These are phyloP conservation scores for Urophycis tenuis DNA, from an alignment of 2,797 vertebrate species.

Conservation along the genomic window DNA sequence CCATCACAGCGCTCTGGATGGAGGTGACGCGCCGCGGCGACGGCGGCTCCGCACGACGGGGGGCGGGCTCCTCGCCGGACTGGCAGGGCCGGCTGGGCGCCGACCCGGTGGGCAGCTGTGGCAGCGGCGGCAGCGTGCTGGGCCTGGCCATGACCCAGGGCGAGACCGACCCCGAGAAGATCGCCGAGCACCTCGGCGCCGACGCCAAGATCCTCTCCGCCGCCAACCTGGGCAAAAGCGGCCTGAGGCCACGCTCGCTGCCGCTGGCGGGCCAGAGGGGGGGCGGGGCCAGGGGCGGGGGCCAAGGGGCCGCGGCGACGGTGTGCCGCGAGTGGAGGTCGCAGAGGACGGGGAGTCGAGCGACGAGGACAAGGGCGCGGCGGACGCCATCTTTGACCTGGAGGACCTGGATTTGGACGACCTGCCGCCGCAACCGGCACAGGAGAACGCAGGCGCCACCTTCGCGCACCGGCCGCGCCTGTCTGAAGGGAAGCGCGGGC, in stretches of 20 bases:
- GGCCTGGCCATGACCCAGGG: slow-evolving; percentile 59
- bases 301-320: background rate
- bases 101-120: slow-evolving; percentile 26
- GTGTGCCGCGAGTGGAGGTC: slow-evolving; percentile 45
- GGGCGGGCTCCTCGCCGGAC: slow-evolving; percentile 16
- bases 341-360: slow-evolving; percentile 74
- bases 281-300: background rate
- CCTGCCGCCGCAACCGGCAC: background rate
- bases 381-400: slow-evolving; percentile 87
- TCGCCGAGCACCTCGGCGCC: slow-evolving; percentile 57
- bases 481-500: slow-evolving; percentile 33
- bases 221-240: slow-evolving; percentile 37
- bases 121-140: slow-evolving; percentile 51
- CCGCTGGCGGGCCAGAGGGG: slow-evolving; percentile 51
- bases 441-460: background rate
- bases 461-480: background rate
- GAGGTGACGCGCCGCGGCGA: slow-evolving; percentile 53
- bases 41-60: slow-evolving; percentile 34
- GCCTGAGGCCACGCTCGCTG: slow-evolving; percentile 70
- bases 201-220: slow-evolving; percentile 57
- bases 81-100: background rate
- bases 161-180: slow-evolving; percentile 60
- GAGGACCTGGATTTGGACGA: slow-evolving; percentile 85
- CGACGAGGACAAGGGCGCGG: slow-evolving; percentile 78
- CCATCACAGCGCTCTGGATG: slow-evolving; percentile 75